Percentiles rank a stretch among this genome's conserved stretches.
Conservation (phyloP, 2,888 invertebrate genomes). For the Toxonevra muliebris region DNA sequence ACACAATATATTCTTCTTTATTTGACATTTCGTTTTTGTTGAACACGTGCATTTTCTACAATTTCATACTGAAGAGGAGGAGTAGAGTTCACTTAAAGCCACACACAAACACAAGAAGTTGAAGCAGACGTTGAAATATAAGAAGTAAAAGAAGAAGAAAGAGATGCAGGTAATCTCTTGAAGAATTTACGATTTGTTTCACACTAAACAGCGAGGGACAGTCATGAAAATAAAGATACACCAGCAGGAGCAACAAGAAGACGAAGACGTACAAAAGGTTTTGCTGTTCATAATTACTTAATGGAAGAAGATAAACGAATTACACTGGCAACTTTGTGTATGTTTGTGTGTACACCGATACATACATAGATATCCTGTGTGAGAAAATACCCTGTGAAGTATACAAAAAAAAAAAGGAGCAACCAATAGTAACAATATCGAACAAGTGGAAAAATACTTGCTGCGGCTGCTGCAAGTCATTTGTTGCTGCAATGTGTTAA, state of each 20-base stretch:
- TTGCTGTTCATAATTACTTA: too few relatives aligned
- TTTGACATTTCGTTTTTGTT: conserved; percentile 37
- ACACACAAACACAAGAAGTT: too few relatives aligned
- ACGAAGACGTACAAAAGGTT: too few relatives aligned
- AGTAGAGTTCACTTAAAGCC: neutral
- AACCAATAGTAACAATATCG: neutral
- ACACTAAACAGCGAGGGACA: conserved; percentile 7
- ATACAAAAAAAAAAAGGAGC: neutral
- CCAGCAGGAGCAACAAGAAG: too few relatives aligned
- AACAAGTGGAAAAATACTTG: neutral
- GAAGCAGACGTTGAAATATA: neutral
- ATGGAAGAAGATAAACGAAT: too few relatives aligned
- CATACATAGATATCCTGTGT: too few relatives aligned
- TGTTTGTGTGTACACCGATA: too few relatives aligned
- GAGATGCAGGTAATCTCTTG: too few relatives aligned
- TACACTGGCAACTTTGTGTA: too few relatives aligned
- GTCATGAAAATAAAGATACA: too few relatives aligned
- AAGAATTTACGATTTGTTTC: conserved; percentile 16
- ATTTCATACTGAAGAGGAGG: neutral
- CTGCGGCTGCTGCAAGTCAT: neutral
- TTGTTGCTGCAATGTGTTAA: neutral
- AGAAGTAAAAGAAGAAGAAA: neutral
- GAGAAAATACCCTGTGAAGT: too few relatives aligned
- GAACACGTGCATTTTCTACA: conserved; percentile 55
- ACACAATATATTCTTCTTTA: too few relatives aligned